These are phyloP conservation scores for Alloscopus bannaensis DNA, from an alignment of 2,888 invertebrate species.

Conservation along the genomic window DNA sequence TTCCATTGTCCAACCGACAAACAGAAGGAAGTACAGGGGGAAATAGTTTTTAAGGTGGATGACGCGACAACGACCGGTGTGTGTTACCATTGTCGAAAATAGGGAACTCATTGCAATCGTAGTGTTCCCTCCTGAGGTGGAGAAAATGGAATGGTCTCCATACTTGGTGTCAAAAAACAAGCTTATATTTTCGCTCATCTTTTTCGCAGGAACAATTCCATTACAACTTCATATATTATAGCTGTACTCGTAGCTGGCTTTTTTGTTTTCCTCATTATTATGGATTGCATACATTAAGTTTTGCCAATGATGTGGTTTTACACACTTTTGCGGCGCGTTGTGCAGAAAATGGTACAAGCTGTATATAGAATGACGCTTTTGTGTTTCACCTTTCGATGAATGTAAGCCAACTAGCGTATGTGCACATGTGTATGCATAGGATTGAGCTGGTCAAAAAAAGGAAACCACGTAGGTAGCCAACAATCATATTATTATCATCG, in stretches of 20 bases:
- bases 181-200: constrained; percentile 15
- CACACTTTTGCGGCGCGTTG: constrained; percentile 1
- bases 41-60: no score
- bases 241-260: no score
- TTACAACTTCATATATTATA: no score
- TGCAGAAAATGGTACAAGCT: background rate
- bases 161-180: no score
- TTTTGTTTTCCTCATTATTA: constrained; percentile 15
- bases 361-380: no score
- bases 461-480: constrained; percentile 3
- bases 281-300: constrained; percentile 21
- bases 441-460: background rate
- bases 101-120: constrained; percentile 36
- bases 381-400: no score
- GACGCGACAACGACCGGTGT: no score
- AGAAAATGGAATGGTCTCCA: constrained; percentile 44
- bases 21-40: constrained; percentile 15
- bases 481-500: no score
- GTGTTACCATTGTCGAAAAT: constrained; percentile 37
- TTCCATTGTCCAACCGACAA: constrained; percentile 38
- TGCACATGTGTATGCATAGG: background rate
- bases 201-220: constrained; percentile 26
- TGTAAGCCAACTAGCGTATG: no score
- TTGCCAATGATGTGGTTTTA: constrained; percentile 20
- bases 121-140: constrained; percentile 50